Conservation (phyloP, 2,797 vertebrate genomes). For the Botia almorhae region DNA sequence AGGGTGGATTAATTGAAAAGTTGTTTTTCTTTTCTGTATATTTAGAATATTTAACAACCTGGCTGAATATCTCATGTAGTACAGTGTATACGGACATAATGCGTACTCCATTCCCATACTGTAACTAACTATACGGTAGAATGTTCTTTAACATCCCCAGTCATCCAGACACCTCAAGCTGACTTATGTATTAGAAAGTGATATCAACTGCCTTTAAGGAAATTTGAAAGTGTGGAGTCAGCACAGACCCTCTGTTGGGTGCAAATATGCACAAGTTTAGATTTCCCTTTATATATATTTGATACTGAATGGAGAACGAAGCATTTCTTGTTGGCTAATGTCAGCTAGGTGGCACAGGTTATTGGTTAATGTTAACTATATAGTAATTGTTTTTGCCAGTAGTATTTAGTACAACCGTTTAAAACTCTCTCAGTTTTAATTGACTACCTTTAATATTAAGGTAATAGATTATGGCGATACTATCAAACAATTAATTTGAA, state of each 20-base stretch:
- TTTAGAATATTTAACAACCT: slow-evolving; percentile 2
- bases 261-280: background rate
- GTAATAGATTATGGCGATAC: no score
- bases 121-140: background rate
- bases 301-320: background rate
- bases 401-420: no score
- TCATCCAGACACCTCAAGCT: slow-evolving; percentile 10
- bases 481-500: no score
- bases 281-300: slow-evolving; percentile 7
- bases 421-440: no score
- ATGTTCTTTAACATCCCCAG: background rate
- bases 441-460: no score
- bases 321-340: background rate
- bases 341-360: background rate
- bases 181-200: slow-evolving; percentile 41
- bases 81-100: slow-evolving; percentile 16
- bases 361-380: background rate
- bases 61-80: slow-evolving; percentile 15
- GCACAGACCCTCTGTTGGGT: slow-evolving; percentile 12
- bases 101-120: background rate
- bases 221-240: slow-evolving; percentile 26
- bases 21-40: background rate
- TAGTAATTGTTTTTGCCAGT: no score
- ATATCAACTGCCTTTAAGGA: slow-evolving; percentile 49
- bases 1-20: background rate